Evolutionary conservation across 2,113 vertebrate genomes (phyloP), one percentile per base, ranked within the genome.

Genomic region (Sisor rabdophorus): DNA sequence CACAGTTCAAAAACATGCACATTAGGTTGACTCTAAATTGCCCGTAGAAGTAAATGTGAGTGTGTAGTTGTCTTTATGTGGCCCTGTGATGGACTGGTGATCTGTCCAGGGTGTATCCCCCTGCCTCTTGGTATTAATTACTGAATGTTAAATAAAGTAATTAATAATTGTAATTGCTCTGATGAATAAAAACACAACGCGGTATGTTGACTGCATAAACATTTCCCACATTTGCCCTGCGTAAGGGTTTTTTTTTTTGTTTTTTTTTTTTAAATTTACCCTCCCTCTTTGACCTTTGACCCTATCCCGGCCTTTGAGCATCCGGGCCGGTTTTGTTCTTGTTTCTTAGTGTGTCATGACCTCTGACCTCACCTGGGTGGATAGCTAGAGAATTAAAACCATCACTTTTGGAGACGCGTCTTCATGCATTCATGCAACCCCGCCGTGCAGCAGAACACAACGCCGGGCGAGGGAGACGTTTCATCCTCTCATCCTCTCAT

Each of bases 311-410:
- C 75, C n/a, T 81, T 86, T 87, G 74, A 65, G 67, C 48, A 70
- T 65, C 58, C 52, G 52, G 52, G 6, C 58, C 71, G 63, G 76
- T 86, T 89, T 91, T 87, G 84, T 89, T 91, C 88, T 52, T 12
- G 65, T 69, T 30, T 30, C 65, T 12, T 26, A 30, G 47, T 69
- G 84, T 81, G 79, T 73, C 71, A 52, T 40, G 73, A 83, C 86
- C 84, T 80, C 82, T 78, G 86, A 89, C 85, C 87, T 93, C 90
- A 93, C 92, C 92, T 93, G 87, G 84, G 82, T 86, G 82, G 84
- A 80, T 82, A 32, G 15, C 71, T 73, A 77, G 67, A 19, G 59
- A 78, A 88, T 87, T 90, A 90, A 90, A 82, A 79, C 63, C 89
- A 92, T 91, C 89, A 88, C 84, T 87, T 87, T 80, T 79, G 56